Evolutionary conservation across 2,113 vertebrate species (phyloP), one percentile per base, ranked within the genome.

Genomic region (Myocastor coypus): DNA sequence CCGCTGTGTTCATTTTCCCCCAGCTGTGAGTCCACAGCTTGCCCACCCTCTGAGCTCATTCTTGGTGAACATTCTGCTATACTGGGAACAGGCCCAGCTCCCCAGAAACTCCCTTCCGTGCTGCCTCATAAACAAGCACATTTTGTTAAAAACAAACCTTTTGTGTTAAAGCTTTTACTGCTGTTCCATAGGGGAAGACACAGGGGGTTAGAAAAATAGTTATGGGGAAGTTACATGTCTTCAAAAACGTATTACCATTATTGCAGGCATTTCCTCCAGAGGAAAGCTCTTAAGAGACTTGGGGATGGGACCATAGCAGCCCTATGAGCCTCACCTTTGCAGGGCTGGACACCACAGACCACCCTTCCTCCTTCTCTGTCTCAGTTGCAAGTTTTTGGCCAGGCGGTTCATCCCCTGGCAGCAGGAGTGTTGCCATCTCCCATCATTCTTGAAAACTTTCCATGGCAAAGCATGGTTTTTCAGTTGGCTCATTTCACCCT

Each of bases 101-200:
- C 46, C 52, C 40, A 82, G 83, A 81, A 86, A 91, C 80, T 63
- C 66, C 50, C 52, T 94, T 96, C 69, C 93, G 73, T 69, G 50
- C 42, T 28, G 28, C 37, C 28, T 89, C 40, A 73, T 42, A 89
- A 95, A 69, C 24, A 93, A 69, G 19, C 34, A 90, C 42, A 8
- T 90, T 95, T 61, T 87, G 50, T 93, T 83, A 80, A 91, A 95
- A 91, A 92, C 57, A 84, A 91, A 75, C 52, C 34, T 90, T 92
- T 97, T 92, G 71, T 91, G 26, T 95, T 89, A 73, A 85, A 66
- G 26, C 37, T 90, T 95, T 86, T 77, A 63, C 82, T 95, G 57
- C 71, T 94, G 14, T 34, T 87, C 16, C 83, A 46, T 22, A 63
- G 77, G 61, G 83, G 37, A 78, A 95, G 40, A 52, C 20, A 37